Percentiles rank a stretch among this genome's conserved stretches.
phyloP scores from a whole-genome alignment of 2,888 invertebrate species.

The Oconnorella tubifera region DNA sequence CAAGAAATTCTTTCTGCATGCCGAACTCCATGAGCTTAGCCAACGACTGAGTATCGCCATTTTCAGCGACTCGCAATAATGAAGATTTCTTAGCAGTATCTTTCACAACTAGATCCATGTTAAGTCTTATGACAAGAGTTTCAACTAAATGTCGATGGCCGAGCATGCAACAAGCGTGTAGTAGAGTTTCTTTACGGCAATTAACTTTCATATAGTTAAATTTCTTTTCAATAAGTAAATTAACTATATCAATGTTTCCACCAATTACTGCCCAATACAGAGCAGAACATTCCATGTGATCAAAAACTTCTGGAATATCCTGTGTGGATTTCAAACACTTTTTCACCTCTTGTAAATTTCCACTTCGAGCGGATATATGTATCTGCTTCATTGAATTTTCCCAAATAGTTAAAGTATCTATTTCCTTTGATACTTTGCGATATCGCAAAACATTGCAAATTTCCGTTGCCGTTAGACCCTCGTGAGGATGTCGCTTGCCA shows the following conservation, averaged over 20 bases:
- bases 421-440: conserved; percentile 10
- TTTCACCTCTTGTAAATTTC: conserved; percentile 16
- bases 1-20: not conserved
- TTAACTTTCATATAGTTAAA: conserved; percentile 12
- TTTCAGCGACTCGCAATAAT: conserved; percentile 11
- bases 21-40: conserved; percentile 13
- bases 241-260: conserved; percentile 14
- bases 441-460: conserved; percentile 4
- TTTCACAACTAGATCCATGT: conserved; percentile 10
- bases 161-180: conserved; percentile 14
- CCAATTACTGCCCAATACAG: conserved; percentile 24
- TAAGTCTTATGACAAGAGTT: conserved; percentile 5
- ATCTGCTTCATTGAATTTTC: conserved; percentile 16
- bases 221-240: not conserved
- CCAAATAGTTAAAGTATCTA: conserved; percentile 11
- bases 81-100: conserved; percentile 16
- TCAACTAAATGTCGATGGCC: conserved; percentile 8
- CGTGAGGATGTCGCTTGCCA: not conserved
- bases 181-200: conserved; percentile 9
- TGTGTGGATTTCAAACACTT: not conserved
- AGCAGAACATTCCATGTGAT: conserved; percentile 13
- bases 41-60: conserved; percentile 7
- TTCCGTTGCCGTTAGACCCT: conserved; percentile 7
- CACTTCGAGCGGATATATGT: conserved; percentile 12
- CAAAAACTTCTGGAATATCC: conserved; percentile 6